Base-by-base conservation (phyloP, 1,140 invertebrate species). In the Helicoverpa armigera region DNA sequence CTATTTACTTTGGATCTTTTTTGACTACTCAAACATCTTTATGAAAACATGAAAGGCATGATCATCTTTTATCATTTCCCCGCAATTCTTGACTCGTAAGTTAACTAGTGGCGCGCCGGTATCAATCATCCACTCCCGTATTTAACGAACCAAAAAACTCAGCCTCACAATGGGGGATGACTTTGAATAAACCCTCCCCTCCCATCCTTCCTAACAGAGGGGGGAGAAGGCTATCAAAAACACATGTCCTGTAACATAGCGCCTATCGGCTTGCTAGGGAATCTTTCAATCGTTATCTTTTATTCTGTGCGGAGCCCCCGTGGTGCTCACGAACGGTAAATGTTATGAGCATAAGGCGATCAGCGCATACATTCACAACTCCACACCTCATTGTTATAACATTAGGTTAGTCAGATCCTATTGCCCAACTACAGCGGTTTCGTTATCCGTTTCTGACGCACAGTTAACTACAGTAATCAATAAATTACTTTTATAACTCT, bases 211-310 rank as follows among this genome's bases (percentile, higher is more conserved):
- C 0, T 69, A 14, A 53, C 23, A 35, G 10, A 4, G 29, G 43
- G 53, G 75, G 31, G 18, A 60, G 70, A 51, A 61, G 67, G 67
- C 88, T 80, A 89, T 90, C 88, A 87, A 83, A 81, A 85, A 87
- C 87, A 88, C 86, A 86, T 88, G 88, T 86, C 85, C 61, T 78
- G 79, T 76, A 80, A 79, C 75, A 73, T 81, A 84, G 79, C 79
- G 80, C 80, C 75, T 78, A 83, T 83, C 83, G 83, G 60, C 78
- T 82, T 76, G 60, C 12, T 72, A 53, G 72, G 72, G 85, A 87
- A 88, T 88, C 85, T 88, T 86, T 88, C 86, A 85, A 86, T 84
- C 89, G 86, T 88, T 90, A 88, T 88, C 89, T 89, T 84, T 88
- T 86, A 89, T 88, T 87, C 82, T 76, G 82, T 61, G 79, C 82